Evolutionary conservation across 2,888 invertebrate species (phyloP), one percentile per base, ranked within the genome.

Genomic region (Drosophila melanosoma): DNA sequence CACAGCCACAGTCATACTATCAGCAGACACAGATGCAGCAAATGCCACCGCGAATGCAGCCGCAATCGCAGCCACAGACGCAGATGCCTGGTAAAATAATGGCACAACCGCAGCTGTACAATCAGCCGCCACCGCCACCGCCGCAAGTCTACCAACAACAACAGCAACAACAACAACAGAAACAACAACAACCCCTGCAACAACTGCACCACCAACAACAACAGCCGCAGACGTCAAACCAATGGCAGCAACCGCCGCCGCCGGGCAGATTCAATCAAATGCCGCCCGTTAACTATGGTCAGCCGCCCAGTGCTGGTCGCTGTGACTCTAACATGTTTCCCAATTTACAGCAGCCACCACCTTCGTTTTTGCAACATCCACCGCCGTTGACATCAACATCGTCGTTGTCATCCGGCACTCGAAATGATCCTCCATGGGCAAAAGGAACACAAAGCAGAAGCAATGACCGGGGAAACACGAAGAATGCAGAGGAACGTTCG

Each of bases 91-190:
- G 80, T 29, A 91, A 91, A 72, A 89, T 92, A 33, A 89, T 85
- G 53, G 91, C 91, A 20, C 86, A 89, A 60, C 90, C 91, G 33
- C 92, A 92, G 69, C 79, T 92, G 61, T 92, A 92, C 52, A 80
- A 79, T 29, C 91, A 92, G 56, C 91, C 92, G 6, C 91, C 91
- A 33, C 91, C 91, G 33, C 89, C 89, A 2, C 75, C 75, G 23
- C 70, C 76, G 12, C 72, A 70, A 26, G 40, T 42, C 15, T 72
- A 70, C 33, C 57, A 63, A 32, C 70, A 63, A 29, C 56, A 67
- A 11, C 66, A 48, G 12, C 57, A 63, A 32, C 70, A 58, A 29
- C 56, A 67, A 8, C 66, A 48, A 17, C 54, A 36, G n/a, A 26
- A 26, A 26, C 56, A 26, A 0, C 54, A 36, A 26, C 67, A 45